Conservation (phyloP, 1,140 invertebrate genomes). For the Nomia melanderi region DNA sequence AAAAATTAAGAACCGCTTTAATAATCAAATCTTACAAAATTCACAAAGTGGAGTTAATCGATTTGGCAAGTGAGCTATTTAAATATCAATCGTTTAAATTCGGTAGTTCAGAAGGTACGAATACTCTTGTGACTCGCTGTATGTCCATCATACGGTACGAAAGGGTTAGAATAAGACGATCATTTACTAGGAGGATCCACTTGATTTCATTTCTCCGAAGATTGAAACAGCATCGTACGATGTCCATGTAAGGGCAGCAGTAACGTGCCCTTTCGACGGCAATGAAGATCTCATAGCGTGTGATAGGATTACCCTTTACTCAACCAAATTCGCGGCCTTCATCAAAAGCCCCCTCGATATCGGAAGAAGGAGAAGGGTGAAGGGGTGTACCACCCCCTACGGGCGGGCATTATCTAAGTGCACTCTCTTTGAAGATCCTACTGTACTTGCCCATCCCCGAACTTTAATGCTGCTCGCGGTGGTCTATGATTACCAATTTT, state of each 20-base stretch:
- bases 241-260: conserved; percentile 17
- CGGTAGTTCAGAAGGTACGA: too few species aligned
- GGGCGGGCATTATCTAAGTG: conserved; percentile 81
- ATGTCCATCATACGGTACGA: too few species aligned
- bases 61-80: too few species aligned
- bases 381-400: conserved; percentile 61
- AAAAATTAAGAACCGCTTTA: too few species aligned
- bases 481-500: conserved; percentile 82
- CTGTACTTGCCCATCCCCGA: conserved; percentile 69
- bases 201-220: conserved; percentile 23
- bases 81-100: too few species aligned
- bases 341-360: conserved; percentile 80
- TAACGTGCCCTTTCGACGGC: conserved; percentile 58
- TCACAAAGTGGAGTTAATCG: too few species aligned
- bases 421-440: conserved; percentile 81
- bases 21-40: too few species aligned
- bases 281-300: conserved; percentile 79
- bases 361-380: conserved; percentile 49
- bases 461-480: conserved; percentile 80
- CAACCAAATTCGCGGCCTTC: conserved; percentile 80
- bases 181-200: neutral
- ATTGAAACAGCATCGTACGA: conserved; percentile 30
- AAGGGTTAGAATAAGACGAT: neutral
- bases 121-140: too few species aligned
- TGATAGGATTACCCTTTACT: conserved; percentile 82